Base-by-base conservation (phyloP, 2,797 vertebrate species). In the Adelosebastes latens region DNA sequence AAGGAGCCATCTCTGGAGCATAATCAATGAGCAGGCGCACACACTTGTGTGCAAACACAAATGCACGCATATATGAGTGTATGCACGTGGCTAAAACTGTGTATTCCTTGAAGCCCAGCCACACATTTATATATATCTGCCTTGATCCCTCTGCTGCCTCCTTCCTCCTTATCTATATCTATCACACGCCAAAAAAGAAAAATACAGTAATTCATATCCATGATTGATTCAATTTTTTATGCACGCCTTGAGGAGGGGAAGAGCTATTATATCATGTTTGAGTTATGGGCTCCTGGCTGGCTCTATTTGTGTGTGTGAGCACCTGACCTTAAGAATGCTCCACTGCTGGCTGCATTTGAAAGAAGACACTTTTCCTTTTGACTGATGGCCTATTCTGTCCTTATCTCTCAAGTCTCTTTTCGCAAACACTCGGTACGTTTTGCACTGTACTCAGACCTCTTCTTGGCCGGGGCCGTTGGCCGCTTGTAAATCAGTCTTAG, bases 301-400 rank as follows among this genome's bases (percentile, higher is more conserved):
- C 80, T 76, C 6, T 53, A 4, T 72, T 8, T 53, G 32, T 67
- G 25, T 52, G 52, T 60, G 53, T 52, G 20, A 81, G 77, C 76
- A 87, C 79, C 79, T 87, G 79, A 88, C 67, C 79, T 79, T 76
- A 80, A 77, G 75, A 89, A 88, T 72, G 74, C 74, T 85, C 68
- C 60, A 39, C 62, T 86, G 62, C 61, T 90, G 87, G 80, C 84
- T 56, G 42, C 62, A 63, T 87, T 75, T 89, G 27, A 89, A 89
- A 82, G 77, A 78, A 80, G 29, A 78, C 69, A 72, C 65, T 75
- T 66, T 29, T 63, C 14, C 55, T 18, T 63, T 68, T 73, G 80
- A 88, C 68, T 76, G 83, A 85, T 81, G 60, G 49, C 66, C 68
- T 82, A 49, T 83, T 77, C 80, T 77, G 31, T 76, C 77, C 76